Evolutionary conservation across 2,113 vertebrate genomes (phyloP).

Genomic region (Empidonax traillii): DNA sequence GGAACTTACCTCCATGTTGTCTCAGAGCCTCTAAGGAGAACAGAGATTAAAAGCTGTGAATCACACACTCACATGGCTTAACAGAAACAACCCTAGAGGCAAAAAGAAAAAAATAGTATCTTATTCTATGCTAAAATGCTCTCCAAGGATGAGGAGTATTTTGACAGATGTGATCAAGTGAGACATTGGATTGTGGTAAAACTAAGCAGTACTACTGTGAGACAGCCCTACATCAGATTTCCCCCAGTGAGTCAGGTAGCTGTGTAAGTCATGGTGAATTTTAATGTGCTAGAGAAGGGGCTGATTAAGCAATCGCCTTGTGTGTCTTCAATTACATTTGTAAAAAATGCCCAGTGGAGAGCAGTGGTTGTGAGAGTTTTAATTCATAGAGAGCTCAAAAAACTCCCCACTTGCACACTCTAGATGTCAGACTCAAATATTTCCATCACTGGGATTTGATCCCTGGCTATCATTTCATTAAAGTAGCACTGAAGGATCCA

Average conservation of each 20-base stretch:
- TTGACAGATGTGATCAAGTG: neutral
- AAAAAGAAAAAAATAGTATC: neutral
- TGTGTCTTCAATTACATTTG: neutral
- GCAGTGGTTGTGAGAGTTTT: neutral
- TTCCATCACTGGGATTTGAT: neutral
- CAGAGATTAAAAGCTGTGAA: neutral
- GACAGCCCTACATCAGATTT: neutral
- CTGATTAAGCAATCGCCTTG: constrained; percentile 13
- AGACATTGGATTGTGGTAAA: neutral
- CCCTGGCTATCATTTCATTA: neutral
- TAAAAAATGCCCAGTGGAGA: neutral
- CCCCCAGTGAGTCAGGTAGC: neutral
- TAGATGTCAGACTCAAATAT: neutral
- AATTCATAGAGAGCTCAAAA: neutral
- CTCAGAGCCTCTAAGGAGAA: neutral
- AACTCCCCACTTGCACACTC: neutral
- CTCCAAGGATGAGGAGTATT: neutral
- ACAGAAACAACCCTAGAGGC: neutral
- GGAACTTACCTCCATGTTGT: neutral
- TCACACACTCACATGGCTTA: neutral
- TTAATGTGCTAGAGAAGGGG: neutral
- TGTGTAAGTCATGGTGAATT: neutral
- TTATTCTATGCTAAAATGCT: neutral
- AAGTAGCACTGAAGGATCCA: neutral
- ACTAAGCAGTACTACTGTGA: neutral